Conservation (phyloP, 2,113 vertebrate genomes). For the Cynocephalus volans region DNA sequence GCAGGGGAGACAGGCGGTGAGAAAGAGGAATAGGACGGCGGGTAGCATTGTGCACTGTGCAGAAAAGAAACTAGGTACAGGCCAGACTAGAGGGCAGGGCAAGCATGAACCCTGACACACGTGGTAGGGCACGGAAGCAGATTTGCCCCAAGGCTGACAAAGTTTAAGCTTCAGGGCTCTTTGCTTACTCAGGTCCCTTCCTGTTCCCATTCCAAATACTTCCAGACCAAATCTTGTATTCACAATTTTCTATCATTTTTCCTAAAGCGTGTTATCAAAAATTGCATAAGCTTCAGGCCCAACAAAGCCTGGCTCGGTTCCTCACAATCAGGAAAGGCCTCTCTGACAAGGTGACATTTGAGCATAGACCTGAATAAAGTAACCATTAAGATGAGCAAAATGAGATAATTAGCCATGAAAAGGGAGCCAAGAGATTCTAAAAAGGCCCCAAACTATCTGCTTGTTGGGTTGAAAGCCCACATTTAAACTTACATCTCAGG, state of each 20-base stretch:
- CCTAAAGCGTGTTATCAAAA: background rate
- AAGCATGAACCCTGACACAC: accelerated
- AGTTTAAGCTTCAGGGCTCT: background rate
- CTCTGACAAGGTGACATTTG: background rate
- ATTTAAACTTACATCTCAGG: background rate
- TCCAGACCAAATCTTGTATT: background rate
- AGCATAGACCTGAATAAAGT: background rate
- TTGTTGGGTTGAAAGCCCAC: background rate
- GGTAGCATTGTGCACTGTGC: background rate
- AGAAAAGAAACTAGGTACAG: background rate
- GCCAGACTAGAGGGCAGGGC: too few species aligned
- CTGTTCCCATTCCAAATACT: background rate
- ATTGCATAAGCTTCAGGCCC: background rate
- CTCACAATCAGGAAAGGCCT: background rate
- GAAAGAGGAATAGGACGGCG: background rate
- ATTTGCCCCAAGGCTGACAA: background rate
- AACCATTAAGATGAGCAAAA: background rate
- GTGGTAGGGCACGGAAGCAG: background rate
- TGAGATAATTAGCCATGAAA: background rate
- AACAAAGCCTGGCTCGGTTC: background rate
- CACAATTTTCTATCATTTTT: background rate
- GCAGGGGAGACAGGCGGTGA: background rate
- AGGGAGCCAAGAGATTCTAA: background rate
- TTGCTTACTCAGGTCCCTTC: too few species aligned
- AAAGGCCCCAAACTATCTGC: background rate